A percentile compares a stretch with the other conserved stretches of the same genome.
Evolutionary conservation across 2,113 vertebrate species (phyloP).

Genomic region (Rhabdomys dilectus): DNA sequence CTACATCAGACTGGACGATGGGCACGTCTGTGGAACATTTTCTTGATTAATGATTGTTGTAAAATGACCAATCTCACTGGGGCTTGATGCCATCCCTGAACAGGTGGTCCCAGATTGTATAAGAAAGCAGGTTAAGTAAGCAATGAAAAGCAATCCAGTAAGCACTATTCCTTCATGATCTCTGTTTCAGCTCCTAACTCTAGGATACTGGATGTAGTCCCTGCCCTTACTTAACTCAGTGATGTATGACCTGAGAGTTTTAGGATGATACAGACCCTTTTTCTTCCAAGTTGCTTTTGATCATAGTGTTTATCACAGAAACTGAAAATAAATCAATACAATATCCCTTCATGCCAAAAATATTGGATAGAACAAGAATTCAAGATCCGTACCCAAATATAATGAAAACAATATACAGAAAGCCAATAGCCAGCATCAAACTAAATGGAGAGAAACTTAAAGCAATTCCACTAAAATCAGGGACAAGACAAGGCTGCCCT

Average conservation of each 20-base stretch:
- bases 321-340: background rate
- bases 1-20: background rate
- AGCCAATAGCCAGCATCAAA: too few species aligned
- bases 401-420: too few species aligned
- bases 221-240: background rate
- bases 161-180: background rate
- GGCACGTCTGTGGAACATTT: background rate
- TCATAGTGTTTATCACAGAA: background rate
- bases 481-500: too few species aligned
- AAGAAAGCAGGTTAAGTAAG: background rate
- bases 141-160: background rate
- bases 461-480: too few species aligned
- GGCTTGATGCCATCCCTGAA: background rate
- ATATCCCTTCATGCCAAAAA: too few species aligned
- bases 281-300: background rate
- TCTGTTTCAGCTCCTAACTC: background rate
- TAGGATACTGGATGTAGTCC: background rate
- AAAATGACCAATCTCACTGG: background rate
- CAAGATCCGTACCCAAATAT: too few species aligned
- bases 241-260: background rate
- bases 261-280: background rate
- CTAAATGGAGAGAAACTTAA: too few species aligned
- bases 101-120: background rate
- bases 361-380: too few species aligned
- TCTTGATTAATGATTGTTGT: background rate